Evolutionary conservation across 2,888 invertebrate genomes (phyloP).

Genomic region (Drosophila picticornis): DNA sequence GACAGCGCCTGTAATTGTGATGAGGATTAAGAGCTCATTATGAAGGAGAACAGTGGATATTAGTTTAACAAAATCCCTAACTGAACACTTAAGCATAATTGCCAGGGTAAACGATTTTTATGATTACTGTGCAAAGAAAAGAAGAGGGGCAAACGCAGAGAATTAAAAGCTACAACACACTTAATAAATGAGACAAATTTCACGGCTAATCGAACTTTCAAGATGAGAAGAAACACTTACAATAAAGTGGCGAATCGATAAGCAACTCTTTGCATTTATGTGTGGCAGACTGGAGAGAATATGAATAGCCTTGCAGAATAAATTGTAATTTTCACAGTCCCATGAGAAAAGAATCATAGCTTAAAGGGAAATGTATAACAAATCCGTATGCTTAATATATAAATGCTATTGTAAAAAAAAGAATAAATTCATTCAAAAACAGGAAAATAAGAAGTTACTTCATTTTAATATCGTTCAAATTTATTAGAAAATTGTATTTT

Average conservation of each 20-base stretch:
- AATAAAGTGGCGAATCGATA: background rate
- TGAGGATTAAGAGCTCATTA: slow-evolving; percentile 55
- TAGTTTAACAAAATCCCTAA: slow-evolving; percentile 31
- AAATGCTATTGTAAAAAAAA: background rate
- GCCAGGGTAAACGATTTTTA: slow-evolving; percentile 2
- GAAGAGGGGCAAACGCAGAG: background rate
- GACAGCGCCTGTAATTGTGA: slow-evolving; percentile 38
- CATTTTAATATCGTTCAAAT: background rate
- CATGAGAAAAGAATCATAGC: background rate
- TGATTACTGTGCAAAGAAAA: slow-evolving; percentile 1
- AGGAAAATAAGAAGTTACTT: background rate
- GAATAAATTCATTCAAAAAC: too few relatives aligned
- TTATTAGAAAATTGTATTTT: background rate
- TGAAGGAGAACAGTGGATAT: slow-evolving; percentile 26
- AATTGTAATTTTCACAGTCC: background rate
- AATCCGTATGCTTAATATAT: background rate
- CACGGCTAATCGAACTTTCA: background rate
- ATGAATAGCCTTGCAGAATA: background rate
- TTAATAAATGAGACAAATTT: background rate
- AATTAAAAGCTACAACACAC: background rate
- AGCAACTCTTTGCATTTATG: background rate
- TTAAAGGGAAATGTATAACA: background rate
- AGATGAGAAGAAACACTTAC: background rate
- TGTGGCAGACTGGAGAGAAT: background rate
- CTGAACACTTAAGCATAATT: slow-evolving; percentile 35